Evolutionary conservation across 2,797 vertebrate species (phyloP).

Genomic region (Bufotes viridis): DNA sequence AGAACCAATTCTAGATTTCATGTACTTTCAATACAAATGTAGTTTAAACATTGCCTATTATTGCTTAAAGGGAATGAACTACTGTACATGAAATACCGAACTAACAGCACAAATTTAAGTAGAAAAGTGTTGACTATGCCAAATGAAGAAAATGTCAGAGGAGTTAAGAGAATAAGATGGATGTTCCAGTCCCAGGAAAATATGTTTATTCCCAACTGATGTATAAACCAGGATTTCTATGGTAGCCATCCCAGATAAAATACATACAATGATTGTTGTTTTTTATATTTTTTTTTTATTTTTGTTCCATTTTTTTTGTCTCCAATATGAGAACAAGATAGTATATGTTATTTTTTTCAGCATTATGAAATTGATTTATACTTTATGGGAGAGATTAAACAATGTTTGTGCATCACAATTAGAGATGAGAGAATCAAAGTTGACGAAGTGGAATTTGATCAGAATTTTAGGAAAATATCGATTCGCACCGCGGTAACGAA

Average conservation of each 20-base stretch:
- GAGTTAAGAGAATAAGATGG: neutral
- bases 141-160: neutral
- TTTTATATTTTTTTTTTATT: too few species aligned
- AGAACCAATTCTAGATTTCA: constrained; percentile 21
- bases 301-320: too few species aligned
- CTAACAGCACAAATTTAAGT: neutral
- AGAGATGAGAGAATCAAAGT: too few species aligned
- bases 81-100: neutral
- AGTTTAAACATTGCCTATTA: constrained; percentile 19
- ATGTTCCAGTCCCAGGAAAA: neutral
- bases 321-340: too few species aligned
- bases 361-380: too few species aligned
- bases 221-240: neutral
- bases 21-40: constrained; percentile 30
- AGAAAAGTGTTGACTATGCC: neutral
- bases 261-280: too few species aligned
- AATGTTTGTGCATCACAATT: too few species aligned
- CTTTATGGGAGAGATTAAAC: too few species aligned
- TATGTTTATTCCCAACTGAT: neutral
- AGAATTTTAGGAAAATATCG: too few species aligned
- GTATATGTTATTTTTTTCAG: too few species aligned
- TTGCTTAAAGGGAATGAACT: neutral
- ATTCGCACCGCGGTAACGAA: too few species aligned
- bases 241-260: neutral
- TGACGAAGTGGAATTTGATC: too few species aligned